Conservation (phyloP, 2,113 vertebrate genomes). For the Thunnus thynnus region DNA sequence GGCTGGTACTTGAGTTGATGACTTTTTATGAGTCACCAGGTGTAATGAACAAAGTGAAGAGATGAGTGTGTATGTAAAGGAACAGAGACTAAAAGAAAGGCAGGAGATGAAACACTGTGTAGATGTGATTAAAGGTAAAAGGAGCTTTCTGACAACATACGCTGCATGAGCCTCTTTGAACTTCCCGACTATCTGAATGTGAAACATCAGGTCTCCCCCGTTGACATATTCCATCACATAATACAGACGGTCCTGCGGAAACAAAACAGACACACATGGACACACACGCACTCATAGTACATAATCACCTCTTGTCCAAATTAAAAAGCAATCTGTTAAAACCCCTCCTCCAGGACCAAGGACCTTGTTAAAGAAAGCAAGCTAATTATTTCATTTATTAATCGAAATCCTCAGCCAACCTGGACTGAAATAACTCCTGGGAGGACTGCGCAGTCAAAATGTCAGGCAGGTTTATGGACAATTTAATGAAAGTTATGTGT, state of each 20-base stretch:
- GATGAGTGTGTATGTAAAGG: conserved; percentile 40
- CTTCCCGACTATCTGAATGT: conserved; percentile 94
- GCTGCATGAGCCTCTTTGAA: conserved; percentile 95
- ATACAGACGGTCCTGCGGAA: conserved; percentile 91
- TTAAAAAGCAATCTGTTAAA: conserved; percentile 77
- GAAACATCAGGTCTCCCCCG: conserved; percentile 95
- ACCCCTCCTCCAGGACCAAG: conserved; percentile 61
- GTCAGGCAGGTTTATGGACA: conserved; percentile 52
- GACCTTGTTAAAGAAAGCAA: conserved; percentile 73
- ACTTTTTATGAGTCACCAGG: conserved; percentile 54
- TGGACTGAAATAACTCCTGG: conserved; percentile 52
- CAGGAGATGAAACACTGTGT: conserved; percentile 45
- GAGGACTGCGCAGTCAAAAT: conserved; percentile 48
- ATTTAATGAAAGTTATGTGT: conserved; percentile 54
- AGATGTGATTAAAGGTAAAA: conserved; percentile 61
- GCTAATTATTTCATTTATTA: conserved; percentile 74
- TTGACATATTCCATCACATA: conserved; percentile 97
- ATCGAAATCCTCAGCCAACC: conserved; percentile 57
- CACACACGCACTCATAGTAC: conserved; percentile 31
- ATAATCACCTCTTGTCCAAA: conserved; percentile 38
- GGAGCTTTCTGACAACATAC: conserved; percentile 81
- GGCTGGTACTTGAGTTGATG: conserved; percentile 38
- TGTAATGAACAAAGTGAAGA: conserved; percentile 66
- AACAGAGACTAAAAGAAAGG: conserved; percentile 38
- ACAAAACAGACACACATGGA: conserved; percentile 23